Evolutionary conservation across 1,140 invertebrate species (phyloP).

Genomic region (Portunus trituberculatus): DNA sequence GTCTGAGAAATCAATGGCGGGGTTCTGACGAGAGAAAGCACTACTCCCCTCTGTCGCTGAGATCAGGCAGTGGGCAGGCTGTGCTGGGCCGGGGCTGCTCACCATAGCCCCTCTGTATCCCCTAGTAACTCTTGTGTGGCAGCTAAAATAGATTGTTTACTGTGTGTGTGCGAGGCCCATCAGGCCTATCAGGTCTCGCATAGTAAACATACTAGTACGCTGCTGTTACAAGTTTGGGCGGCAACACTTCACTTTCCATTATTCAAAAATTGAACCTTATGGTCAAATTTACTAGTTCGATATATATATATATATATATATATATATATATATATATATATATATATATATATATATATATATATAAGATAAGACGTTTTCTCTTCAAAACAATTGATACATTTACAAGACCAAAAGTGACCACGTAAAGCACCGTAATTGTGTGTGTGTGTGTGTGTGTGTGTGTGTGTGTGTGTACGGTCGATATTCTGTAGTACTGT

Average conservation of each 20-base stretch:
- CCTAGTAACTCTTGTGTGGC: background rate
- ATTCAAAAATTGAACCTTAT: too few relatives aligned
- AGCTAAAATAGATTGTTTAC: background rate
- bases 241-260: too few relatives aligned
- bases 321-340: constrained; percentile 44
- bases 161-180: too few relatives aligned
- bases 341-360: constrained; percentile 11
- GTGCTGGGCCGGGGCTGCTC: background rate
- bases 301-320: constrained; percentile 55
- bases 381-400: too few relatives aligned
- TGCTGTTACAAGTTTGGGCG: too few relatives aligned
- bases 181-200: too few relatives aligned
- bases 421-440: too few relatives aligned
- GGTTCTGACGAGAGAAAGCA: background rate
- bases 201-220: too few relatives aligned
- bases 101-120: background rate
- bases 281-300: background rate
- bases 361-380: background rate
- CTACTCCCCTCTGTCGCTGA: background rate
- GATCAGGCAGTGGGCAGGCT: background rate
- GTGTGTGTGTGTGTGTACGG: too few relatives aligned
- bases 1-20: constrained; percentile 79
- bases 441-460: too few relatives aligned
- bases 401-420: too few relatives aligned
- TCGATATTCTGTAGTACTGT: too few relatives aligned